Conservation (phyloP, 1,140 invertebrate genomes). For the Drosophila truncata region DNA sequence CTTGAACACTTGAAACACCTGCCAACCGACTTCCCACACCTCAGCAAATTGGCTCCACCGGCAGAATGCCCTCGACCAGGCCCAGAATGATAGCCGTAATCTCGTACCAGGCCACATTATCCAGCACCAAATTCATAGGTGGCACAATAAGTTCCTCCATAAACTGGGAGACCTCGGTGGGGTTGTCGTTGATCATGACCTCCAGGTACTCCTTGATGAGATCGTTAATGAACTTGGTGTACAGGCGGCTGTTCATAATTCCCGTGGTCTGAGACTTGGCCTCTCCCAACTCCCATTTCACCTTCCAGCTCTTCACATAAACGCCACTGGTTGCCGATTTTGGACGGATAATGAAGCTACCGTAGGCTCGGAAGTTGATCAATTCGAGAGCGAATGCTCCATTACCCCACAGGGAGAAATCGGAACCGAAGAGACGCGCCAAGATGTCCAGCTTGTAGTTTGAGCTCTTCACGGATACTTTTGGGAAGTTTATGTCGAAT, state of each 20-base stretch:
- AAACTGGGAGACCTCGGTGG: conserved; percentile 58
- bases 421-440: conserved; percentile 37
- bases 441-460: conserved; percentile 65
- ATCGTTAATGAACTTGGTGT: conserved; percentile 62
- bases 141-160: conserved; percentile 67
- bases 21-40: conserved; percentile 3
- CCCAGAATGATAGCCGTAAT: conserved; percentile 71
- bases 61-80: conserved; percentile 62
- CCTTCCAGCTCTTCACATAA: conserved; percentile 60
- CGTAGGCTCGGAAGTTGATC: conserved; percentile 60
- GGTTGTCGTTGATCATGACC: conserved; percentile 66
- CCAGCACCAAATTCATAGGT: conserved; percentile 57
- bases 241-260: conserved; percentile 53
- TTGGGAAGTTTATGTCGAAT: conserved; percentile 71
- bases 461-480: conserved; percentile 46
- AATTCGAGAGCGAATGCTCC: conserved; percentile 62
- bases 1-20: conserved; percentile 32
- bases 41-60: conserved; percentile 72
- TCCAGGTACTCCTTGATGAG: conserved; percentile 69
- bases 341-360: conserved; percentile 72
- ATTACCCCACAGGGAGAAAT: conserved; percentile 54
- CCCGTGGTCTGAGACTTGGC: conserved; percentile 62
- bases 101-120: conserved; percentile 71
- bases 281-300: conserved; percentile 56
- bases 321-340: conserved; percentile 35